A percentile compares a stretch with the other conserved stretches of the same genome.
Evolutionary conservation across 2,113 vertebrate species (phyloP).

Genomic region (Nanger granti): DNA sequence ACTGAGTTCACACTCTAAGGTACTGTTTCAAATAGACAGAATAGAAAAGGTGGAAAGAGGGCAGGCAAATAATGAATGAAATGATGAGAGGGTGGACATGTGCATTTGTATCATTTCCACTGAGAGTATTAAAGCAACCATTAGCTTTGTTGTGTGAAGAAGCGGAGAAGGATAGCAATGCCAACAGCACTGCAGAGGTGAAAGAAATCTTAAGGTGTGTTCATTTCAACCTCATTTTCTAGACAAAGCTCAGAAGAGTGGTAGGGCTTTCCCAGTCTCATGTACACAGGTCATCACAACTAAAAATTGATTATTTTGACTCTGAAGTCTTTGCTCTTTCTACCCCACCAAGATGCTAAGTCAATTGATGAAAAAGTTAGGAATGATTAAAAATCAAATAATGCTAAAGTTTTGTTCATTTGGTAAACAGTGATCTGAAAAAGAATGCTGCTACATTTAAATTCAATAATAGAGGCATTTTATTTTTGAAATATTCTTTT

Average conservation of each 20-base stretch:
- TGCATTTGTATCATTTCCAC: not conserved
- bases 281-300: not conserved
- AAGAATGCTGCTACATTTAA: not conserved
- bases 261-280: not conserved
- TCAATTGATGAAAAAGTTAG: not conserved
- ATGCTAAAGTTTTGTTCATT: not conserved
- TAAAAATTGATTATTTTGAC: not conserved
- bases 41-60: not conserved
- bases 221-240: not conserved
- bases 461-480: not conserved
- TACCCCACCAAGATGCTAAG: not conserved
- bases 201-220: not conserved
- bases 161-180: not conserved
- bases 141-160: not conserved
- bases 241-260: not conserved
- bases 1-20: not conserved
- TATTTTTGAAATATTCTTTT: slow-evolving; percentile 27
- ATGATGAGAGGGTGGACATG: too few species aligned
- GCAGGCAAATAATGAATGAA: not conserved
- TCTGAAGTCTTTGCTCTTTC: not conserved
- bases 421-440: not conserved
- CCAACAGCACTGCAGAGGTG: not conserved
- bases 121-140: not conserved
- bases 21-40: accelerated
- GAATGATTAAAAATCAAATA: not conserved